Evolutionary conservation across 1,140 invertebrate species (phyloP), one percentile per base, ranked within the genome.

Genomic region (Laupala kohalensis): DNA sequence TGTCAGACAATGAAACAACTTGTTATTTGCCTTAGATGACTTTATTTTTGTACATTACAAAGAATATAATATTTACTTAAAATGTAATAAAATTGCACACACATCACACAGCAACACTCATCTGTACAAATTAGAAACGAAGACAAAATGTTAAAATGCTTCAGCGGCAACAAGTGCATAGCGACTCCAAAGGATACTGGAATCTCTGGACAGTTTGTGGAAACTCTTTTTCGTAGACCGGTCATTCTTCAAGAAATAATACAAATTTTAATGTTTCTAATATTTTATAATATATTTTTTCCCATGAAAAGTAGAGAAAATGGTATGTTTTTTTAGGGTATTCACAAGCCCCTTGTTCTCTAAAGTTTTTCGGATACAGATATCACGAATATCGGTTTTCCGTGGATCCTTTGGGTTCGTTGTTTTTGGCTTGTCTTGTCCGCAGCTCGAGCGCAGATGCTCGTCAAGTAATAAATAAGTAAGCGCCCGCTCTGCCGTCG

Each of bases 21-120:
- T 65, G 2, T 68, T 68, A 28, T 23, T 30, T 68, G 67, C 28
- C 28, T 68, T 25, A 68, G 28, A 27, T 37, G 67, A 37, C 67
- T 67, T 67, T 68, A 68, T 37, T 68, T 37, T 19, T 68, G 23
- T 68, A 68, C 67, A 68, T 28, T 67, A 28, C 26, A 67, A 67
- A 68, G 15, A 68, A 37, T 19, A 37, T 68, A 13, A 2, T 26
- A 66, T 68, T 37, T 68, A 37, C 29, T 29, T 23, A 68, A 37
- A 29, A 68, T 29, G 29, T 24, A n/a, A n/a, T n/a, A n/a, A 23
- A 0, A 68, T 29, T 29, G 12, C 67, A 68, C 24, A 68, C 28
- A 29, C 64, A 65, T 25, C 24, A 28, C 27, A 37, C 29, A 68
- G 65, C 19, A 27, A 68, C 67, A 68, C 67, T 9, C 66, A 68